Percentiles rank a stretch among this genome's conserved stretches.
These are phyloP conservation scores for Stenolophus ochropezus DNA, from an alignment of 2,888 invertebrate genomes.

Conservation along the genomic window DNA sequence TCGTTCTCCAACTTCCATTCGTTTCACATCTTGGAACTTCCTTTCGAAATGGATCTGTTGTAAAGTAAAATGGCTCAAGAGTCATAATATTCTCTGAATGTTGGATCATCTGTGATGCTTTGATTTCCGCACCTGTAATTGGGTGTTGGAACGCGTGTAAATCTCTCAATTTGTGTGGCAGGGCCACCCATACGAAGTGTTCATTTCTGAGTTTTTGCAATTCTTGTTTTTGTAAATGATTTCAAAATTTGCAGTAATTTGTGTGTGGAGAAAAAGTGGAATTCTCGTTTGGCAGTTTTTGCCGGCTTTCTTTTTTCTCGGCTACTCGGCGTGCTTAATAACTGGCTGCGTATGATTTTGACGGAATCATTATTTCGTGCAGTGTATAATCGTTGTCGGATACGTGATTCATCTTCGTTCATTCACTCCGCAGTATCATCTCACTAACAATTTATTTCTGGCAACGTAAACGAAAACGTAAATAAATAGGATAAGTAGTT, in stretches of 20 bases:
- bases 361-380: slow-evolving; percentile 23
- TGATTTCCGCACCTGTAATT: neutral
- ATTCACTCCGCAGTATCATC: neutral
- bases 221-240: slow-evolving; percentile 37
- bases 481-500: no score
- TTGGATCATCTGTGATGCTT: no score
- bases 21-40: no score
- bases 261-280: slow-evolving; percentile 24
- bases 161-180: slow-evolving; percentile 2
- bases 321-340: slow-evolving; percentile 14
- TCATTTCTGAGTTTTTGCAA: slow-evolving; percentile 28
- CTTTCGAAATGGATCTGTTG: no score
- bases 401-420: slow-evolving; percentile 8
- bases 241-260: slow-evolving; percentile 37
- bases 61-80: no score
- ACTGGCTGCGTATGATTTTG: slow-evolving; percentile 28
- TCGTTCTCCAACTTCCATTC: no score
- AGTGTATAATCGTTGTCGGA: neutral
- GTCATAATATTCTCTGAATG: no score
- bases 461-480: no score
- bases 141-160: neutral
- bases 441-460: neutral
- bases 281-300: slow-evolving; percentile 17
- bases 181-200: neutral
- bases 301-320: slow-evolving; percentile 24